A percentile compares a stretch with the other conserved stretches of the same genome.
phyloP scores from a whole-genome alignment of 1,140 invertebrate genomes.

The Drosophila bocqueti region DNA sequence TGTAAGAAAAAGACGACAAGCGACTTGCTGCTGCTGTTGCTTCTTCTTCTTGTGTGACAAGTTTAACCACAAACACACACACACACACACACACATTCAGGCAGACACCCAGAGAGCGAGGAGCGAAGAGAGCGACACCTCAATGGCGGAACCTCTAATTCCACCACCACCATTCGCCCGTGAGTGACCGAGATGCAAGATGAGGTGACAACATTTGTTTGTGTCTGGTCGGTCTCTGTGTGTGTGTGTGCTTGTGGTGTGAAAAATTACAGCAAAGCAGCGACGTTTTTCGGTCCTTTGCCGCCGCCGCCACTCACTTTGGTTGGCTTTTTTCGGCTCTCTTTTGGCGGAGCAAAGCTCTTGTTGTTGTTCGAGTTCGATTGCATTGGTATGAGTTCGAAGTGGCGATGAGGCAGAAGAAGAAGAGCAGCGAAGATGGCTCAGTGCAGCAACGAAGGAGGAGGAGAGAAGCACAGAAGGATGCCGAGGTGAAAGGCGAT shows the following conservation, averaged over 20 bases:
- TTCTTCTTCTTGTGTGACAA: constrained; percentile 81
- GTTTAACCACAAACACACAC: constrained; percentile 80
- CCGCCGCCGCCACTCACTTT: constrained; percentile 15
- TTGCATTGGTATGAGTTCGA: constrained; percentile 30
- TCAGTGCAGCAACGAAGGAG: constrained; percentile 8
- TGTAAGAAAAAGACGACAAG: constrained; percentile 78
- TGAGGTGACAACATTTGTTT: constrained; percentile 44
- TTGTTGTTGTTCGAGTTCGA: constrained; percentile 8
- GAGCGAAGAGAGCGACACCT: constrained; percentile 60
- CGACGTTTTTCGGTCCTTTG: constrained; percentile 46
- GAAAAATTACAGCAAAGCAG: constrained; percentile 80
- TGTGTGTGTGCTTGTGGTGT: constrained; percentile 51
- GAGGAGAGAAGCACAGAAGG: background rate
- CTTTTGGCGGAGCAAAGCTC: background rate
- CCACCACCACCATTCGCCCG: constrained; percentile 34
- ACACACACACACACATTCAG: constrained; percentile 45
- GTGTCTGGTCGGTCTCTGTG: constrained; percentile 11
- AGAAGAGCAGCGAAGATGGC: constrained; percentile 28
- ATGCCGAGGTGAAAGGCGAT: constrained; percentile 59
- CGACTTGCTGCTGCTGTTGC: constrained; percentile 61
- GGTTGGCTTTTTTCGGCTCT: constrained; percentile 41
- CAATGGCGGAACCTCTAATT: constrained; percentile 73
- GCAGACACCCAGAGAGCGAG: constrained; percentile 44
- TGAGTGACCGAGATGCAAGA: constrained; percentile 27
- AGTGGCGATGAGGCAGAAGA: background rate